Evolutionary conservation across 2,797 vertebrate species (phyloP), one percentile per base, ranked within the genome.

Genomic region (Chrosomus eos): DNA sequence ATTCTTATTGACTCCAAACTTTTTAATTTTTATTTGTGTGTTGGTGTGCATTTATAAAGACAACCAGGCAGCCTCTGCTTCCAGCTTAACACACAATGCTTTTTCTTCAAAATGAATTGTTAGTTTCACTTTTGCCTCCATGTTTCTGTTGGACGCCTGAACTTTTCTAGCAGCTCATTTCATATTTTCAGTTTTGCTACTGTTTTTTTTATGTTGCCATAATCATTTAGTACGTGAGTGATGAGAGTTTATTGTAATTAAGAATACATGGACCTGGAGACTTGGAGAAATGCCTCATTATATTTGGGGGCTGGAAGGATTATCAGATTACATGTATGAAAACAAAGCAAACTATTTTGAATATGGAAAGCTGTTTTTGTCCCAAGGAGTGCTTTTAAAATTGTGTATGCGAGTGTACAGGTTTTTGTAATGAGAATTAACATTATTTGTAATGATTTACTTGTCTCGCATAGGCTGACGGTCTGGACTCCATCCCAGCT

Each of bases 241-340:
- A 82, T 81, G 82, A 78, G 76, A 72, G 86, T 66, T 81, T 66
- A 23, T 82, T 67, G 81, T 89, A 78, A 87, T 82, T 60, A 75
- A 75, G 40, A 83, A 78, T 85, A 60, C 82, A 71, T 19, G 40
- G 75, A 73, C 45, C 48, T 80, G 62, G 45, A 45, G 51, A 86
- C 73, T 80, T 33, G n/a, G 33, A 85, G 74, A 85, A 87, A 90
- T 80, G 81, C 75, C 66, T 83, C 51, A 74, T 86, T 84, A 79
- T 88, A 80, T 81, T 77, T 58, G 13, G 58, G 60, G 83, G 55
- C 26, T 74, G 75, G 53, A 79, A 86, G 84, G 87, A 86, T 90
- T 83, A 89, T 84, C 79, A 79, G 88, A 87, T 89, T 89, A 85
- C 72, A 85, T 48, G 33, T 68, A 73, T 81, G 58, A 64, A 71